Conservation (phyloP, 1,140 invertebrate species). For the Bombus affinis region DNA sequence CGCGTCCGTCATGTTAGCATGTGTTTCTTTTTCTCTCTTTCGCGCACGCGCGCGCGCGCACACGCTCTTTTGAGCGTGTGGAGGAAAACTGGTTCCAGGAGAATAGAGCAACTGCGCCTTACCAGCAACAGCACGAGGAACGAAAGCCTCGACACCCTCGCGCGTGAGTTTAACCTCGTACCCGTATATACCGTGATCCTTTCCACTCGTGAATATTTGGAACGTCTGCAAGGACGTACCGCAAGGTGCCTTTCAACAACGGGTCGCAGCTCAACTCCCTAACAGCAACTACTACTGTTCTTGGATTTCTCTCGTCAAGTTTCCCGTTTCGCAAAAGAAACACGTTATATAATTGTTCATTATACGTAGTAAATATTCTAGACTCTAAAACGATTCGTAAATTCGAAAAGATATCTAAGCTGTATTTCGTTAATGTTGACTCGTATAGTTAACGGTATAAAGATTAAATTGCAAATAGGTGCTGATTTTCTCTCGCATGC, state of each 20-base stretch:
- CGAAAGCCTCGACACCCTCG: slow-evolving; percentile 75
- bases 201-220: slow-evolving; percentile 58
- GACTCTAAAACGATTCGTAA: not conserved
- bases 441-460: slow-evolving; percentile 10
- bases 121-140: slow-evolving; percentile 70
- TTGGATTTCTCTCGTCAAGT: slow-evolving; percentile 23
- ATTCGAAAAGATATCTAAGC: not conserved
- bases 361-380: slow-evolving; percentile 7
- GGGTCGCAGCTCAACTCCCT: slow-evolving; percentile 19
- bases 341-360: slow-evolving; percentile 44
- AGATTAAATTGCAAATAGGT: slow-evolving; percentile 8
- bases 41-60: slow-evolving; percentile 2
- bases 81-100: slow-evolving; percentile 82
- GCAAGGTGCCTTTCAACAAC: slow-evolving; percentile 48
- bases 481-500: not conserved
- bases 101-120: slow-evolving; percentile 80
- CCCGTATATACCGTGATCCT: slow-evolving; percentile 50
- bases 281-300: not conserved
- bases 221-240: slow-evolving; percentile 51
- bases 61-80: slow-evolving; percentile 56
- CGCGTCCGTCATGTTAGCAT: slow-evolving; percentile 31
- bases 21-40: slow-evolving; percentile 50
- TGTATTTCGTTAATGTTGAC: not conserved
- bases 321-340: slow-evolving; percentile 4
- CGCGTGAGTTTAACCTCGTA: slow-evolving; percentile 61